These are phyloP conservation scores for Encarsia formosa DNA, from an alignment of 2,888 invertebrate species.

Conservation along the genomic window DNA sequence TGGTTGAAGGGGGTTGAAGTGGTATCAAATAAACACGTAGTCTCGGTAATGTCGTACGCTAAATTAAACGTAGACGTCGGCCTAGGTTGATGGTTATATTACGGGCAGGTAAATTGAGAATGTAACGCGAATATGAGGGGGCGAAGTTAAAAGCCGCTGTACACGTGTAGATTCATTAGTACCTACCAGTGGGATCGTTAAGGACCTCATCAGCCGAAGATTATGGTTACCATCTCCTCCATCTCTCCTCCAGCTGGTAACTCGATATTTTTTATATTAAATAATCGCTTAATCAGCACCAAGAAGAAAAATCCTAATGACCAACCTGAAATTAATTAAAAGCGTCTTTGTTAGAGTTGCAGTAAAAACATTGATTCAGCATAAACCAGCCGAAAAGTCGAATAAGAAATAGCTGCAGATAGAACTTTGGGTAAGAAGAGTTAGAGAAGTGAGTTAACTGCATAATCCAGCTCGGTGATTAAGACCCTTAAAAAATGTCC, in stretches of 20 bases:
- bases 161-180: slow-evolving; percentile 27
- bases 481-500: too few relatives aligned
- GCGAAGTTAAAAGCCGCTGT: slow-evolving; percentile 19
- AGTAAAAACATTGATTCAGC: too few relatives aligned
- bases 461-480: too few relatives aligned
- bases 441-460: too few relatives aligned
- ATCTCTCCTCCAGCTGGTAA: slow-evolving; percentile 8
- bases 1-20: too few relatives aligned
- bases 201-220: slow-evolving; percentile 30
- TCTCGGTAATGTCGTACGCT: too few relatives aligned
- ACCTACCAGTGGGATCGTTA: slow-evolving; percentile 24
- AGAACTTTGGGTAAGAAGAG: too few relatives aligned
- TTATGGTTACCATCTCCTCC: slow-evolving; percentile 28
- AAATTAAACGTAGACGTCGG: background rate
- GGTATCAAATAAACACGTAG: too few relatives aligned
- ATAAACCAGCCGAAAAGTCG: too few relatives aligned
- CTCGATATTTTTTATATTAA: slow-evolving; percentile 26
- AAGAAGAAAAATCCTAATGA: slow-evolving; percentile 28
- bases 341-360: too few relatives aligned
- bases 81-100: slow-evolving; percentile 13
- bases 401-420: too few relatives aligned
- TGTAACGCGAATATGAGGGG: slow-evolving; percentile 11
- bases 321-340: too few relatives aligned
- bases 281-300: slow-evolving; percentile 27
- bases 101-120: slow-evolving; percentile 21